These are phyloP conservation scores for Pangasius larnaudii DNA, from an alignment of 2,797 vertebrate genomes.

Conservation along the genomic window DNA sequence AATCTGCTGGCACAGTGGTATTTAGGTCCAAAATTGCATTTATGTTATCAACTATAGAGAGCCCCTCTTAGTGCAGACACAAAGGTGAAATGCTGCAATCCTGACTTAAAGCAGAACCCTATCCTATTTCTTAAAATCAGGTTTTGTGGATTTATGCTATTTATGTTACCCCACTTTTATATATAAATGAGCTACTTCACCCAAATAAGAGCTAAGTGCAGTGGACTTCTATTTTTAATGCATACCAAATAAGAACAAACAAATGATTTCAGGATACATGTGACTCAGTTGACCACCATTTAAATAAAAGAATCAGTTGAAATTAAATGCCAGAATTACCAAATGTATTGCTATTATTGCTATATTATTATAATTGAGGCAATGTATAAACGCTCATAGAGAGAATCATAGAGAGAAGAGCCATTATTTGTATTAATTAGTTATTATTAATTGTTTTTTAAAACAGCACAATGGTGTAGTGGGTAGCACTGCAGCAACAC, in stretches of 20 bases:
- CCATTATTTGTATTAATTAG: neutral
- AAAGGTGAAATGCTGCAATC: neutral
- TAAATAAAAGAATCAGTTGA: neutral
- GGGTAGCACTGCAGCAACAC: neutral
- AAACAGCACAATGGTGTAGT: neutral
- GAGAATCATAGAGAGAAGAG: neutral
- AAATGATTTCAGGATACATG: neutral
- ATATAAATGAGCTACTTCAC: neutral
- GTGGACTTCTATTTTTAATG: neutral
- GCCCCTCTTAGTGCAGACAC: neutral
- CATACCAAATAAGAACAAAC: neutral
- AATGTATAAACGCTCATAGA: neutral
- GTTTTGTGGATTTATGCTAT: neutral
- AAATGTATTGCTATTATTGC: neutral
- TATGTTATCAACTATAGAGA: neutral
- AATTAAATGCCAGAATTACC: neutral
- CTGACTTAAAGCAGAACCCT: neutral
- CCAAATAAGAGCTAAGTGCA: neutral
- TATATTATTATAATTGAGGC: neutral
- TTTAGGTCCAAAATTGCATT: neutral
- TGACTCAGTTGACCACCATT: neutral
- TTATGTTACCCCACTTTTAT: neutral
- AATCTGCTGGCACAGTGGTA: neutral
- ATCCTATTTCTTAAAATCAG: neutral
- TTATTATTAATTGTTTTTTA: neutral